Conservation (phyloP, 2,113 vertebrate species). For the Misgurnus anguillicaudatus region DNA sequence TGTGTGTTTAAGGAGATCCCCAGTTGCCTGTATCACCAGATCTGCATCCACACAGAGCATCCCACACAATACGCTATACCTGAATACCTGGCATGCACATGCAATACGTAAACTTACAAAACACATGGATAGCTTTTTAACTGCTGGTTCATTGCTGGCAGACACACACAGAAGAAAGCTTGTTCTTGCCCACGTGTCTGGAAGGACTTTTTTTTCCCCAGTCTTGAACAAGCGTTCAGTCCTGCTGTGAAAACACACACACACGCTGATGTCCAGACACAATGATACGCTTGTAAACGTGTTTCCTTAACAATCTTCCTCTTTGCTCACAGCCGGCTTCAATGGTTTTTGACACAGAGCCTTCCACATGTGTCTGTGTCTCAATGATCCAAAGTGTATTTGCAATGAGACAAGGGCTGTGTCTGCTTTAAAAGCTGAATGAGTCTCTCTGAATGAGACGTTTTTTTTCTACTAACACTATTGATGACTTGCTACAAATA, state of each 20-base stretch:
- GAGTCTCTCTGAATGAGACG: conserved; percentile 52
- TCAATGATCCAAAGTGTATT: not conserved
- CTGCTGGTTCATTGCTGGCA: conserved; percentile 45
- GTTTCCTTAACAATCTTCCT: conserved; percentile 13
- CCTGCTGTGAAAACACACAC: conserved; percentile 19
- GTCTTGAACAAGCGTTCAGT: conserved; percentile 18
- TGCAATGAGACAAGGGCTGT: not conserved
- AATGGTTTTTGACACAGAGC: not conserved
- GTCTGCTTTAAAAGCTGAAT: not conserved
- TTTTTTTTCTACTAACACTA: too few species aligned
- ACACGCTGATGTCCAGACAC: conserved; percentile 11
- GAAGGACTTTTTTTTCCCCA: conserved; percentile 21
- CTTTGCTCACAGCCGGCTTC: not conserved
- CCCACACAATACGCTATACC: not conserved
- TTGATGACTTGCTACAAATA: too few species aligned
- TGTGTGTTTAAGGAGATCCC: conserved; percentile 61
- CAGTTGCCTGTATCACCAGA: not conserved
- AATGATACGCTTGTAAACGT: conserved; percentile 18
- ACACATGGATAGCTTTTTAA: not conserved
- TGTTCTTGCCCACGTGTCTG: conserved; percentile 33
- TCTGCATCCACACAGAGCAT: not conserved
- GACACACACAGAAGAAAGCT: conserved; percentile 34
- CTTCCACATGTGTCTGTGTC: not conserved
- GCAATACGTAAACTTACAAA: not conserved
- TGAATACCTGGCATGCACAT: not conserved